A percentile compares a stretch with the other conserved stretches of the same genome.
phyloP scores from a whole-genome alignment of 2,113 vertebrate genomes.

The Hystrix brachyura region DNA sequence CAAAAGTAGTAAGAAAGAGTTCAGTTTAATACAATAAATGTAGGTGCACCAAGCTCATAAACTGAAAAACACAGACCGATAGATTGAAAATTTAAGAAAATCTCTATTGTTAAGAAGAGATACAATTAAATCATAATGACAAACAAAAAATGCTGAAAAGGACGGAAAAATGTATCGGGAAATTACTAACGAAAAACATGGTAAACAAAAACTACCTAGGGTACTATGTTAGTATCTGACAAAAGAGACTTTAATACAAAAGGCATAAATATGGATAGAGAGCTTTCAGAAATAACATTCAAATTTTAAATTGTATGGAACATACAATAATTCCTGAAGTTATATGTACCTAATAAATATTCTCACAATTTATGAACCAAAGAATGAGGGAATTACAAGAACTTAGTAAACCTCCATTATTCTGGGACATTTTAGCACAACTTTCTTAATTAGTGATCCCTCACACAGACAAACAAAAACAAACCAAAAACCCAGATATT shows the following conservation, averaged over 20 bases:
- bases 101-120: neutral
- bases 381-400: neutral
- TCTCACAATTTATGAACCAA: constrained; percentile 12
- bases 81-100: neutral
- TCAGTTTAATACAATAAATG: constrained; percentile 44
- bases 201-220: neutral
- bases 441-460: constrained; percentile 4
- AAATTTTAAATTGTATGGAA: neutral
- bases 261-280: neutral
- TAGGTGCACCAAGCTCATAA: neutral
- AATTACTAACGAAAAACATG: constrained; percentile 1
- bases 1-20: neutral
- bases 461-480: neutral
- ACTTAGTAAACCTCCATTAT: neutral
- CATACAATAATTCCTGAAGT: neutral
- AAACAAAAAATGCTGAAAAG: neutral
- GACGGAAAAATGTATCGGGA: neutral
- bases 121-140: neutral
- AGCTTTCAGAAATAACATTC: neutral
- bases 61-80: neutral
- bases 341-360: neutral
- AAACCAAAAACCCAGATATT: neutral
- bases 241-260: neutral
- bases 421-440: neutral
- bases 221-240: neutral